Base-by-base conservation (phyloP, 2,797 vertebrate species). In the Xiphophorus birchmanni region DNA sequence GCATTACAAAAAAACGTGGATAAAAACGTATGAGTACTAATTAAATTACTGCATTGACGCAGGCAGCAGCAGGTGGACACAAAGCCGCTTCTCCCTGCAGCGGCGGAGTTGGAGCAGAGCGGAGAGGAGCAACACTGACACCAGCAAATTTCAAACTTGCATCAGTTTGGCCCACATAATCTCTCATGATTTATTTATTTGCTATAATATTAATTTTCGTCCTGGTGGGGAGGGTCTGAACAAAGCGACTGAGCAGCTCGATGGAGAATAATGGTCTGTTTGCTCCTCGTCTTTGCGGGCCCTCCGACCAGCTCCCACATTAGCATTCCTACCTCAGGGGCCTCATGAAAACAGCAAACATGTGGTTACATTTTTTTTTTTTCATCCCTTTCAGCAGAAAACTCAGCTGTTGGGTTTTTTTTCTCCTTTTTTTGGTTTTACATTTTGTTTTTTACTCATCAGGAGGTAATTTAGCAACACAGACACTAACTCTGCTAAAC, bases 1-100 rank as follows among this genome's bases (percentile, higher is more conserved):
- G 89, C 87, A 84, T 83, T 80, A 88, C 84, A 1, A 50, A 92
- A 92, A 90, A 86, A 73, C 71, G 73, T 69, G 4, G 78, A 82
- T 77, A 85, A 80, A 82, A 67, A 60, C 79, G 73, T 65, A 85
- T n/a, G 82, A 89, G 76, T 82, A 80, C 87, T 80, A 89, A 84
- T 80, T 90, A 83, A 92, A 90, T 17, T 90, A 86, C 86, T 86
- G 58, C 89, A 91, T 89, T 91, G 86, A 92, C 93, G 88, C 76
- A 74, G 73, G 82, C 60, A 82, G 84, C 15, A 40, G 76, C 73
- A 82, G 50, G 75, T 44, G 32, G 77, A 87, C 73, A 77, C 63
- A 72, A 73, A 48, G 67, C 74, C 52, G 50, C 50, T 15, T 10
- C 47, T 65, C 72, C 23, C 37, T 50, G 83, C 76, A 47, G 48